These are phyloP conservation scores for Himalopsyche kuldschensis DNA, from an alignment of 2,888 invertebrate species.

Conservation along the genomic window DNA sequence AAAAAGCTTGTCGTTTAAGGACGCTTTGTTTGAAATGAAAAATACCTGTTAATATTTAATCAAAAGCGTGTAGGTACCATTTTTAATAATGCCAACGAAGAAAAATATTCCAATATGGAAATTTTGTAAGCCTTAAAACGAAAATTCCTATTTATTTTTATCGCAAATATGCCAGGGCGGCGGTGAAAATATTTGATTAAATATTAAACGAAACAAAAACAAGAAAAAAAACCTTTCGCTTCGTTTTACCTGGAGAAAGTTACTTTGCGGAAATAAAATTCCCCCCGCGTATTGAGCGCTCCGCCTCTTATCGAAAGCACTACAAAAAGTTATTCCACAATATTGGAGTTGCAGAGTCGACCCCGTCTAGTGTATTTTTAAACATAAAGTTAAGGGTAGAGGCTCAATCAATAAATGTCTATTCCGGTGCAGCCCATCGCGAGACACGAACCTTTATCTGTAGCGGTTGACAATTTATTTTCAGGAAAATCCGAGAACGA, in stretches of 20 bases:
- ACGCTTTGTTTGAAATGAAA: not conserved
- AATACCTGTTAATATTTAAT: not conserved
- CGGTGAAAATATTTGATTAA: not conserved
- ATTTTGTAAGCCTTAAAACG: not conserved
- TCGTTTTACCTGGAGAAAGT: not conserved
- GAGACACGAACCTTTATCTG: constrained; percentile 18
- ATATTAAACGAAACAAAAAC: not conserved
- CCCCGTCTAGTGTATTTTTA: constrained; percentile 7
- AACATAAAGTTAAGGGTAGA: constrained; percentile 8
- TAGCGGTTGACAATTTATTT: constrained; percentile 14
- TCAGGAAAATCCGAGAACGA: constrained; percentile 3
- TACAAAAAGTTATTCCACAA: constrained; percentile 2
- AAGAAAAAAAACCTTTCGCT: not conserved
- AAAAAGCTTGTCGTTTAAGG: not conserved
- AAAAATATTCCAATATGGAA: not conserved
- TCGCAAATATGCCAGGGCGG: not conserved
- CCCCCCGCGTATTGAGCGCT: not conserved
- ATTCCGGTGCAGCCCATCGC: constrained; percentile 5
- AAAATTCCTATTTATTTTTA: not conserved
- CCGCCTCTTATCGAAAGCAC: not conserved
- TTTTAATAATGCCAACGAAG: not conserved
- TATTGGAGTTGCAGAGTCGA: not conserved
- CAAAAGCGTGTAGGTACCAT: not conserved
- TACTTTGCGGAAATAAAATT: not conserved
- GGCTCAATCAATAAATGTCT: constrained; percentile 13